Evolutionary conservation across 1,140 invertebrate genomes (phyloP).

Genomic region (Drosophila neocordata): DNA sequence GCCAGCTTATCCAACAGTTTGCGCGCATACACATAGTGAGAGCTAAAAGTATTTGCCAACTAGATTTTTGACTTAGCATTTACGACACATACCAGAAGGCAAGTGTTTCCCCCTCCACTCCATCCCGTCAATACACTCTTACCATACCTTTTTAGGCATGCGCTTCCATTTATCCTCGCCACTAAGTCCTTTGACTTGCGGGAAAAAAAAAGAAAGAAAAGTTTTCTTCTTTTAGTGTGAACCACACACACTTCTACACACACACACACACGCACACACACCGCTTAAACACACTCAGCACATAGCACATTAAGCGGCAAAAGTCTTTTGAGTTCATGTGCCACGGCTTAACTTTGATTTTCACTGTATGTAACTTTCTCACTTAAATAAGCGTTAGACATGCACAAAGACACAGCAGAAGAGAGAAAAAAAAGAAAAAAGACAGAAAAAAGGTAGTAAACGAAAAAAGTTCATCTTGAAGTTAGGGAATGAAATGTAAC

Average conservation of each 20-base stretch:
- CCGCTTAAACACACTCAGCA: not conserved
- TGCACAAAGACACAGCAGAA: conserved; percentile 39
- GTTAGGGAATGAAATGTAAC: not conserved
- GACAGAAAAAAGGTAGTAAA: not conserved
- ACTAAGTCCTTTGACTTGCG: conserved; percentile 33
- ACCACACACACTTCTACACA: not conserved
- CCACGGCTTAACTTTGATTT: conserved; percentile 54
- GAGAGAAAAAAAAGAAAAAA: not conserved
- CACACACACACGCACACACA: conserved; percentile 6
- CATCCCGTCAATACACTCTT: conserved; percentile 13
- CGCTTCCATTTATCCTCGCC: conserved; percentile 25
- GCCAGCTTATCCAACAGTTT: conserved; percentile 43
- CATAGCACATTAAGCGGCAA: conserved; percentile 10
- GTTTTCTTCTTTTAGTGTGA: conserved; percentile 24
- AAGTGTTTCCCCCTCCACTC: not conserved
- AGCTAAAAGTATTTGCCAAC: conserved; percentile 74
- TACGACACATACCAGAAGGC: conserved; percentile 32
- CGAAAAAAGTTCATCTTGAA: not conserved
- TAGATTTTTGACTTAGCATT: conserved; percentile 77
- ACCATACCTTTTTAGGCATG: conserved; percentile 13
- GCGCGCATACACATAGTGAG: conserved; percentile 26
- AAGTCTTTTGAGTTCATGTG: conserved; percentile 45
- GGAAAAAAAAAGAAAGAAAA: conserved; percentile 19
- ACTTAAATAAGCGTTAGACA: conserved; percentile 71
- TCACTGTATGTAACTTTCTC: conserved; percentile 60